Base-by-base conservation (phyloP, 2,888 invertebrate genomes). In the Ecliptopera silaceata region DNA sequence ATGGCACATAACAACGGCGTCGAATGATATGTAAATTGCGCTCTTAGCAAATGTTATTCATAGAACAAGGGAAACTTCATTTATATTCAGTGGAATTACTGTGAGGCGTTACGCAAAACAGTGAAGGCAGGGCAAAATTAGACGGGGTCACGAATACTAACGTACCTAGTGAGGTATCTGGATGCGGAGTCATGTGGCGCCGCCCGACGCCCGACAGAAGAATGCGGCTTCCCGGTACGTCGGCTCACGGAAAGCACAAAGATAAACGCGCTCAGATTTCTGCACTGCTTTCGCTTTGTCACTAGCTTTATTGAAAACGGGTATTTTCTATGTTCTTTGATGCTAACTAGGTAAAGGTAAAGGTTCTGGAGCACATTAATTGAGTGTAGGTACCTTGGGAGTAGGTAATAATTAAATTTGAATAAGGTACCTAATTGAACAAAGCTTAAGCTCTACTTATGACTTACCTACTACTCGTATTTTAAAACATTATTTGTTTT, bases 41-140 rank as follows among this genome's bases (percentile, higher is more conserved):
- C 73, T 82, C 76, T 79, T 76, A 78, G 79, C 66, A 81, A 86
- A 86, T 85, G 78, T 85, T 86, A 86, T 86, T 84, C 84, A 84
- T 84, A 79, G 84, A 82, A 80, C 71, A 78, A 76, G 80, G 75
- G 75, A 72, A 82, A 76, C 75, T 81, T 84, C 79, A 83, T 87
- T 84, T 86, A 84, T 82, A 86, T 86, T 82, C 84, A 82, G 79
- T 69, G 68, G 80, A 80, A 85, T 84, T 81, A 84, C 77, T 74
- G 69, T 67, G 72, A 66, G 75, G 72, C 70, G 74, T 77, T 73
- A 75, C 70, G 71, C 73, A 74, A 79, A 78, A 79, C 74, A 80
- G 77, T 77, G 72, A 57, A 73, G 66, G 66, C 64, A 64, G 67
- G 69, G 69, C 59, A 64, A 72, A 79, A 74, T 81, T 79, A 79